Base-by-base conservation (phyloP, 2,113 vertebrate genomes). In the Octodon degus region DNA sequence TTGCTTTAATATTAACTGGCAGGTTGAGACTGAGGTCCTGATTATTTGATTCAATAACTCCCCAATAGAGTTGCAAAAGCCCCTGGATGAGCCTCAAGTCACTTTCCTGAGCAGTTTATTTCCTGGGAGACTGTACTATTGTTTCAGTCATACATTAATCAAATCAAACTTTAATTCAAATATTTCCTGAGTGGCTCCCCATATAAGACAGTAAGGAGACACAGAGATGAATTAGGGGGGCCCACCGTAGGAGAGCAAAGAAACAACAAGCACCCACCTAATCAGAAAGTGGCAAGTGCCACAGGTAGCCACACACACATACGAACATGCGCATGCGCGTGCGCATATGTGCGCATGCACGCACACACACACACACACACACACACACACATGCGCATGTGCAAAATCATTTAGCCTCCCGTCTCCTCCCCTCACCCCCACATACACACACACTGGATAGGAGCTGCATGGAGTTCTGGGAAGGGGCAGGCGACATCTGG, bases 151-250 rank as follows among this genome's bases (percentile, higher is more conserved):
- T 86, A 65, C 53, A 93, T 93, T 95, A 94, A 96, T 96, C 80
- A 94, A 86, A 89, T 94, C 43, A 94, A 93, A 96, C 55, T 86
- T 96, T 84, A 89, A 97, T 92, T 93, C 89, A 96, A 96, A 72
- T 93, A 93, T 90, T 93, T 93, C 90, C 79, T 84, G 6, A 91
- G 37, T 37, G 72, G 50, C 62, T 92, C 32, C 53, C 63, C 81
- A 58, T 13, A 12, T 40, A 96, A 72, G 50, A 43, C 63, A 80
- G 40, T 55, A 81, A 86, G 58, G 32, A 58, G 22, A 65, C 91
- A 50, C 25, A 70, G 43, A 77, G 20, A 92, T 92, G 25, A 80
- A 60, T 25, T 22, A 43, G 67, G 22, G 40, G 83, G 70, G 22
- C 22, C 72, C 34, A 77, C 37, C 63, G 7, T 85, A 5, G 68